Percentiles rank a stretch among this genome's conserved stretches.
phyloP scores from a whole-genome alignment of 2,797 vertebrate genomes.

The Rhinogobio ventralis region DNA sequence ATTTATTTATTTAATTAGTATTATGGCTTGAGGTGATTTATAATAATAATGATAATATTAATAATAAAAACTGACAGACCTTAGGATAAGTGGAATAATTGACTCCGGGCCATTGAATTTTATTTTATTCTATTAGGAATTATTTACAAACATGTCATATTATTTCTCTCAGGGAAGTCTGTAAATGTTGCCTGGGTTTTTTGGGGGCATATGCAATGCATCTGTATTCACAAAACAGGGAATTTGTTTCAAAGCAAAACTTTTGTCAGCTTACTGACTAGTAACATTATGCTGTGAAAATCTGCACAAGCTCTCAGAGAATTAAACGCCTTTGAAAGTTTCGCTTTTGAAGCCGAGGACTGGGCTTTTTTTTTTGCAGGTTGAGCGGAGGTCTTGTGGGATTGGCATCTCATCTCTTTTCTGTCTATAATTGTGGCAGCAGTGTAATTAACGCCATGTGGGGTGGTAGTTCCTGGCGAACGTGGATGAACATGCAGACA shows the following conservation, averaged over 20 bases:
- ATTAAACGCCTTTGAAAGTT: slow-evolving; percentile 30
- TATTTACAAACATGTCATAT: background rate
- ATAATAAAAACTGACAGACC: background rate
- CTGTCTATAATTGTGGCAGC: slow-evolving; percentile 14
- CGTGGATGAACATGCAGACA: slow-evolving; percentile 9
- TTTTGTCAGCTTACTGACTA: slow-evolving; percentile 25
- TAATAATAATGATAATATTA: background rate
- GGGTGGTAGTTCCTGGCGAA: slow-evolving; percentile 4
- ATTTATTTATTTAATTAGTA: too few species aligned
- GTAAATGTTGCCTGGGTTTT: slow-evolving; percentile 1
- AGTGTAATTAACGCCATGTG: slow-evolving; percentile 28
- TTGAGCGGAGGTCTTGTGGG: background rate
- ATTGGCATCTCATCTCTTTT: slow-evolving; percentile 28
- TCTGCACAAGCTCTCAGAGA: slow-evolving; percentile 10
- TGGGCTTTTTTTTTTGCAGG: background rate
- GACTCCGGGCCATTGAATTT: too few species aligned
- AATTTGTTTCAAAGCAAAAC: slow-evolving; percentile 22
- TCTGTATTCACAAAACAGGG: background rate
- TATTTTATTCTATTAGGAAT: too few species aligned
- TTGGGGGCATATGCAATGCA: background rate
- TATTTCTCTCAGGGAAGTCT: slow-evolving; percentile 4
- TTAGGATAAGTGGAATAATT: too few species aligned
- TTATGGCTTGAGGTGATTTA: too few species aligned
- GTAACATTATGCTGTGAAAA: slow-evolving; percentile 19
- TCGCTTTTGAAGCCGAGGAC: background rate